These are phyloP conservation scores for Sylvia borin DNA, from an alignment of 2,797 vertebrate genomes.

Conservation along the genomic window DNA sequence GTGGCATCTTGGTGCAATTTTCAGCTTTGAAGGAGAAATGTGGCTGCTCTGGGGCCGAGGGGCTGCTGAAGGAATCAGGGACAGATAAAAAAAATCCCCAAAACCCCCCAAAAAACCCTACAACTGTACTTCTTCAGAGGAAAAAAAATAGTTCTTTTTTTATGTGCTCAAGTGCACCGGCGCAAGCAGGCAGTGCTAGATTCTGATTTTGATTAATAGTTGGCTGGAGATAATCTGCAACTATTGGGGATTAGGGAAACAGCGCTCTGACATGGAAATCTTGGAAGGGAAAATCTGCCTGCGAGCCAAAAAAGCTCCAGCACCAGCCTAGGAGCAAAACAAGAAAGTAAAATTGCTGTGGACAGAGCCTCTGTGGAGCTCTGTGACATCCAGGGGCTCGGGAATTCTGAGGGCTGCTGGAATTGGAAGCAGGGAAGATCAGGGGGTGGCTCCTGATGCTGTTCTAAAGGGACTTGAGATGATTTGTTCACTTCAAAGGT, in stretches of 20 bases:
- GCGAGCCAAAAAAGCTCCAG: neutral
- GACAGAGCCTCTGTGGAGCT: neutral
- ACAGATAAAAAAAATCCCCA: neutral
- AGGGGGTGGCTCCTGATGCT: fast-evolving
- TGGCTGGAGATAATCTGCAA: slow-evolving; percentile 39
- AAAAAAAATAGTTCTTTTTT: neutral
- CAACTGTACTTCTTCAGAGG: neutral
- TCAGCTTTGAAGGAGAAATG: neutral
- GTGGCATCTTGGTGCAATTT: neutral
- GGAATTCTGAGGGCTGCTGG: neutral
- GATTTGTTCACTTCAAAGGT: neutral
- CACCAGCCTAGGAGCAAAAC: slow-evolving; percentile 7
- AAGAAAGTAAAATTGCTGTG: neutral
- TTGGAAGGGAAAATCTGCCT: slow-evolving; percentile 3
- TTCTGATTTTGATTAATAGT: slow-evolving; percentile 46
- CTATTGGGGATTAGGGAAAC: slow-evolving; percentile 22
- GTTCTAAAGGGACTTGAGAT: neutral
- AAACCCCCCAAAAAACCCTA: neutral
- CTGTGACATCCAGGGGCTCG: fast-evolving
- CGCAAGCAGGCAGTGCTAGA: neutral
- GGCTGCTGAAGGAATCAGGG: neutral
- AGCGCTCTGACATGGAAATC: slow-evolving; percentile 2
- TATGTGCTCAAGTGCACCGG: neutral
- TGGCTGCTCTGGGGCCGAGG: neutral
- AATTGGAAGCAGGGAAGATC: neutral